phyloP scores from a whole-genome alignment of 2,113 vertebrate genomes.

The Thunnus maccoyii region DNA sequence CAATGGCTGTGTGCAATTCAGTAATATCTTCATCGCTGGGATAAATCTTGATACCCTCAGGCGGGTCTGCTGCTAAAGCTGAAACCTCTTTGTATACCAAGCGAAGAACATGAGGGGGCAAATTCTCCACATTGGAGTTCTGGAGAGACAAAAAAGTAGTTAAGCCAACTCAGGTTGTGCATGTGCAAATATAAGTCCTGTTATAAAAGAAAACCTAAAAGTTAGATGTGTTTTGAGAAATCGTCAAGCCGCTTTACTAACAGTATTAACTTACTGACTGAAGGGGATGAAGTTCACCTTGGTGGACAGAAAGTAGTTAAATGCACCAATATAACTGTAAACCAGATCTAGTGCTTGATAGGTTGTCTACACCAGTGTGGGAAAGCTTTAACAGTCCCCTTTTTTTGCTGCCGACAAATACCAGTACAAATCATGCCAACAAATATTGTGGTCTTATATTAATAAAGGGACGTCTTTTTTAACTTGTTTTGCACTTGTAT shows the following conservation, averaged over 20 bases:
- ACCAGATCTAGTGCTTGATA: no score
- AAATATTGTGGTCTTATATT: background rate
- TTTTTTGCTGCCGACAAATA: no score
- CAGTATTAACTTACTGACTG: background rate
- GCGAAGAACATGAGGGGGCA: conserved; percentile 94
- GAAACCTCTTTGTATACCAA: conserved; percentile 95
- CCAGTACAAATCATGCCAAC: background rate
- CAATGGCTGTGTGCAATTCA: conserved; percentile 93
- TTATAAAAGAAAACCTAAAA: no score
- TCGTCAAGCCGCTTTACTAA: background rate
- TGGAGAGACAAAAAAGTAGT: conserved; percentile 56
- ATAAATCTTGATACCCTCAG: conserved; percentile 94
- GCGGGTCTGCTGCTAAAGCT: conserved; percentile 90
- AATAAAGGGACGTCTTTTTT: no score
- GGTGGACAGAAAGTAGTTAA: background rate
- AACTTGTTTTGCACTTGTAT: no score
- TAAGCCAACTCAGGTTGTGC: background rate
- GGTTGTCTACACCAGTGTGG: no score
- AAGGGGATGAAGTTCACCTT: background rate
- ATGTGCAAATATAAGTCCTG: background rate
- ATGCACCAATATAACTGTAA: background rate
- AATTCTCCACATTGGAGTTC: conserved; percentile 97
- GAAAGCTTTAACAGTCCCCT: no score
- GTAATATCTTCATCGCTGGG: conserved; percentile 96
- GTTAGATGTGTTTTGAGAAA: background rate